Conservation (phyloP, 2,888 invertebrate species). For the Stictocephala bisonia region DNA sequence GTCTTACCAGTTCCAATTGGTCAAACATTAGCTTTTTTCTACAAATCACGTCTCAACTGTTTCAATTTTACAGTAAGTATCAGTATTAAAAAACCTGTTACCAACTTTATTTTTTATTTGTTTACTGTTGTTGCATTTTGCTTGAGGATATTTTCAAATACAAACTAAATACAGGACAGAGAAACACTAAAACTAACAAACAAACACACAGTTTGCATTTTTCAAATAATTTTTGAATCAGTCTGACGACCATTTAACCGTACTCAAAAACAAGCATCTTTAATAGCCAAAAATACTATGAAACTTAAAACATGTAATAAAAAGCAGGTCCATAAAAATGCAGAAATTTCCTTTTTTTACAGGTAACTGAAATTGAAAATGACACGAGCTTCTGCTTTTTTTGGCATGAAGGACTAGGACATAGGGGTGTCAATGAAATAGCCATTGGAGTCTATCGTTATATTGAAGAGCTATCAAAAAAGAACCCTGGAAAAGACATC, state of each 20-base stretch:
- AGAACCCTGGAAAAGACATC: conserved; percentile 49
- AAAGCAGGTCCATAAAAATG: background rate
- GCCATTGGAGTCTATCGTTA: conserved; percentile 40
- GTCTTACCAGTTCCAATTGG: conserved; percentile 60
- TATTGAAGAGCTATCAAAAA: background rate
- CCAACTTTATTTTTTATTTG: no score
- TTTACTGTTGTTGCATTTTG: conserved; percentile 11
- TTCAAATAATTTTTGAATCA: background rate
- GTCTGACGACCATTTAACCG: no score
- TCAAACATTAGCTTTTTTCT: conserved; percentile 59
- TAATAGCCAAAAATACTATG: no score
- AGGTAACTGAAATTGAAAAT: conserved; percentile 25
- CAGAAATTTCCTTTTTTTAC: background rate
- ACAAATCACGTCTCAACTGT: conserved; percentile 47
- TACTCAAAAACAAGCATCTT: no score
- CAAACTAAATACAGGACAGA: background rate
- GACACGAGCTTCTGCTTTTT: conserved; percentile 28
- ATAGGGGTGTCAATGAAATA: conserved; percentile 47
- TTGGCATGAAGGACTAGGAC: conserved; percentile 45
- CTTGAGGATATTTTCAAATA: conserved; percentile 1
- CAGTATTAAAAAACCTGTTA: background rate
- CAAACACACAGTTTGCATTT: background rate
- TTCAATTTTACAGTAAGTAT: conserved; percentile 50
- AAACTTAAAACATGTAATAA: no score
- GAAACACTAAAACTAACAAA: background rate